Evolutionary conservation across 2,113 vertebrate genomes (phyloP).

Genomic region (Meles meles): DNA sequence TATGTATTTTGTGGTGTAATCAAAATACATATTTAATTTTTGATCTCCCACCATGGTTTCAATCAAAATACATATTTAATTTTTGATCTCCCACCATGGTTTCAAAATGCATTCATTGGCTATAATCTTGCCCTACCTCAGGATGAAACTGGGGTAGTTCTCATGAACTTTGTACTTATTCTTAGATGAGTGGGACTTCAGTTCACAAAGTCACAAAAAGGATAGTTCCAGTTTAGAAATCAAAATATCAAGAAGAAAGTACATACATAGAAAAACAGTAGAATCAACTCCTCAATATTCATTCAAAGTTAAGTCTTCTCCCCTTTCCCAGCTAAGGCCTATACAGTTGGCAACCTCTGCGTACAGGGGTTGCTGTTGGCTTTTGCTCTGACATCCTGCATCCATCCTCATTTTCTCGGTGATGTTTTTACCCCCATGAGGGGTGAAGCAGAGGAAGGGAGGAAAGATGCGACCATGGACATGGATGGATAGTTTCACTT

Average conservation of each 20-base stretch:
- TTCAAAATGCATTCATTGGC: neutral
- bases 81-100: neutral
- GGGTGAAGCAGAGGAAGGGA: neutral
- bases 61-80: neutral
- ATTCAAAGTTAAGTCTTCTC: neutral
- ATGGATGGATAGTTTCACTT: neutral
- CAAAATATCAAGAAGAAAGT: neutral
- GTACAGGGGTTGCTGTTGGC: neutral
- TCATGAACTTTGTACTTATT: neutral
- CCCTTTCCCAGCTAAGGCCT: neutral
- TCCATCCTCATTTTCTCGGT: neutral
- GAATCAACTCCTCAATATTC: neutral
- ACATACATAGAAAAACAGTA: neutral
- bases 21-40: neutral
- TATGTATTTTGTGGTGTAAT: neutral
- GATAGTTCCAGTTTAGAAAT: neutral
- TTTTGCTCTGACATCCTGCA: neutral
- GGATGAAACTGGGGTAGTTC: neutral
- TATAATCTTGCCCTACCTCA: neutral
- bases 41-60: too few species aligned
- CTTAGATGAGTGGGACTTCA: neutral
- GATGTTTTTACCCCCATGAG: too few species aligned
- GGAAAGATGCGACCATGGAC: neutral
- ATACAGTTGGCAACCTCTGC: neutral
- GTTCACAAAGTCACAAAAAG: neutral